Evolutionary conservation across 2,797 vertebrate genomes (phyloP), one percentile per base, ranked within the genome.

Genomic region (Merluccius polli): DNA sequence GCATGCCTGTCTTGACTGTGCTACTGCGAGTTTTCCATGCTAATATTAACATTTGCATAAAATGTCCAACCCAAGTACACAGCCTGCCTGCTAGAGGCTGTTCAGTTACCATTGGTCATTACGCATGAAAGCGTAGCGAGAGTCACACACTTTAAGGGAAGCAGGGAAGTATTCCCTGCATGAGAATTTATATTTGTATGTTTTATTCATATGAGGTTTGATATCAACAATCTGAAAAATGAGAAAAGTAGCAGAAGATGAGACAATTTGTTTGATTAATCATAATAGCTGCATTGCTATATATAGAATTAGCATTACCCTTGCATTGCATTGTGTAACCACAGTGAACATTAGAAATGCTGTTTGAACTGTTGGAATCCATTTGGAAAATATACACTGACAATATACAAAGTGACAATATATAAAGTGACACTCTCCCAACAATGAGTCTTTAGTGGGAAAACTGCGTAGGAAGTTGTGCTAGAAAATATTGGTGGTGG

Each of bases 1-100:
- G 24, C 65, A 68, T 31, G 65, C 67, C 30, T 65, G 59, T 27
- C 24, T 35, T 27, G 59, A 65, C 24, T 65, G 10, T 27, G 52
- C 44, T 21, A 59, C 52, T 9, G 52, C 21, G 21, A 4, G 52
- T n/a, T n/a, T 21, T 4, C 52, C 21, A 68, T 30, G 27, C 65
- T 29, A 30, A 68, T 69, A 5, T n/a, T 69, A 1, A 65, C 29
- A 69, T 69, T 30, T 6, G 13, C 31, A 69, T 30, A 30, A 12
- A 21, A 33, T 6, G 29, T 33, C 72, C 15, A 11, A 10, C 72
- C 10, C 72, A 59, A 59, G 18, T 59, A 31, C 10, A 59, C 9
- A 4, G 8, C 72, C 3, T 59, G 72, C 72, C 3, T 59, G 72
- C 41, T 33, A 18, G 29, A 73, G 72, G 72, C 72, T 32, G 48